Conservation (phyloP, 2,888 invertebrate species). For the Prionchulus punctatus region DNA sequence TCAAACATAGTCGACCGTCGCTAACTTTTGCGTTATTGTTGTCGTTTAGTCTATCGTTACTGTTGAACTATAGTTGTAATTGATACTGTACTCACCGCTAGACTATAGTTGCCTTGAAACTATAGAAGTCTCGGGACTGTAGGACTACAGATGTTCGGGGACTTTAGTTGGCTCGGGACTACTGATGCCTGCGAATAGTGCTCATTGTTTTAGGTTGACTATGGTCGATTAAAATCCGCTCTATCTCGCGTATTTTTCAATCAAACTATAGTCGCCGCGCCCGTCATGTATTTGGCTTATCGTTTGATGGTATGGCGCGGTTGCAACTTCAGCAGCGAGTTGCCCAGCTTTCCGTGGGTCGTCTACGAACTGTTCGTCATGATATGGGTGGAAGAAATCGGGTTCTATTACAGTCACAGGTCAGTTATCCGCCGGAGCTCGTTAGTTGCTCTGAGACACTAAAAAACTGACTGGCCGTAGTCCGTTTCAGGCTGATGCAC, state of each 20-base stretch:
- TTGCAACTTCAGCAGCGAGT: slow-evolving; percentile 46
- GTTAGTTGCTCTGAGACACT: too few relatives aligned
- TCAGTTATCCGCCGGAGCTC: too few relatives aligned
- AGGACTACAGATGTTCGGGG: too few relatives aligned
- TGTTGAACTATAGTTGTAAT: too few relatives aligned
- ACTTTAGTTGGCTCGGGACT: too few relatives aligned
- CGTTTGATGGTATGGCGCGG: slow-evolving; percentile 51
- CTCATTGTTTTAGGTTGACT: slow-evolving; percentile 25
- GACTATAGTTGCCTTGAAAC: too few relatives aligned
- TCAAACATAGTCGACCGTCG: too few relatives aligned
- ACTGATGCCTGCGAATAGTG: too few relatives aligned
- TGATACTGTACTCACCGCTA: too few relatives aligned
- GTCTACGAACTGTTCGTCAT: slow-evolving; percentile 55
- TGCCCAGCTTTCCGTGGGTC: slow-evolving; percentile 62
- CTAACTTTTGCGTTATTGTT: too few relatives aligned
- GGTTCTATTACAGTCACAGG: slow-evolving; percentile 69
- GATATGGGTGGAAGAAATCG: slow-evolving; percentile 58
- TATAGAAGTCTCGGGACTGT: too few relatives aligned
- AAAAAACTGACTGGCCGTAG: background rate
- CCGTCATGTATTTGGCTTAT: slow-evolving; percentile 47
- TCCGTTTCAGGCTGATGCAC: slow-evolving; percentile 49
- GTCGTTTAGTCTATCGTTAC: too few relatives aligned
- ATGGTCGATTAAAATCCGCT: slow-evolving; percentile 39
- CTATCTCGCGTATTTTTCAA: slow-evolving; percentile 54
- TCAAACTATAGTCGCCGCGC: slow-evolving; percentile 53